Base-by-base conservation (phyloP, 1,140 invertebrate species). In the Drosophila neocordata region DNA sequence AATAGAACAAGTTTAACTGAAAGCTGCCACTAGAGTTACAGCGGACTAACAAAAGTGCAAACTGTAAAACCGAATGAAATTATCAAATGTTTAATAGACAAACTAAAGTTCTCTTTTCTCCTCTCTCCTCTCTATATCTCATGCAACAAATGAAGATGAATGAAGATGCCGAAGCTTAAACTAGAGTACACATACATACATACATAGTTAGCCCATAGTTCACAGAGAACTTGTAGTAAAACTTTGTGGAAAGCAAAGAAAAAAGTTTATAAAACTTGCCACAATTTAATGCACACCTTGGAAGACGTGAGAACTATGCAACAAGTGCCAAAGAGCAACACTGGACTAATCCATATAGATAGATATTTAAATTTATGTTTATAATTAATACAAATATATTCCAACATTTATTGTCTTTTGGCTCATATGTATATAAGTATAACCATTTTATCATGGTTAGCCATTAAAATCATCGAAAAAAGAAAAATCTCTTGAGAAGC, bases 81-180 rank as follows among this genome's bases (percentile, higher is more conserved):
- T 88, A 88, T 87, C 82, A 87, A 85, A 87, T 85, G 67, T 82
- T 85, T 85, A 82, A 85, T 87, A 82, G 78, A 87, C 74, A 78
- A 77, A 69, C 34, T 35, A 55, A 56, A 34, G 22, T 61, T 27
- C 27, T 6, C 27, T 5, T 1, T 31, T 7, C 27, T 6, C 27
- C 2, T 31, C 27, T 6, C 4, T 6, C 6, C 27, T 6, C 4
- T 31, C 1, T 31, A 31, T 31, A 31, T 31, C 27, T 31, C 27
- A 31, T 4, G 24, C 76, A 70, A 34, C 76, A 70, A 77, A 77
- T 71, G 56, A 87, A 69, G 82, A 82, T 85, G 77, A 62, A 84
- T 85, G 77, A 58, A 53, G 58, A 44, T 59, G 35, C 8, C 37
- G 38, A 35, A 53, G 34, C 35, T 56, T 18, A 62, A n/a, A 18